phyloP scores from a whole-genome alignment of 2,888 invertebrate genomes.

The Lordiphosa fenestrarum region DNA sequence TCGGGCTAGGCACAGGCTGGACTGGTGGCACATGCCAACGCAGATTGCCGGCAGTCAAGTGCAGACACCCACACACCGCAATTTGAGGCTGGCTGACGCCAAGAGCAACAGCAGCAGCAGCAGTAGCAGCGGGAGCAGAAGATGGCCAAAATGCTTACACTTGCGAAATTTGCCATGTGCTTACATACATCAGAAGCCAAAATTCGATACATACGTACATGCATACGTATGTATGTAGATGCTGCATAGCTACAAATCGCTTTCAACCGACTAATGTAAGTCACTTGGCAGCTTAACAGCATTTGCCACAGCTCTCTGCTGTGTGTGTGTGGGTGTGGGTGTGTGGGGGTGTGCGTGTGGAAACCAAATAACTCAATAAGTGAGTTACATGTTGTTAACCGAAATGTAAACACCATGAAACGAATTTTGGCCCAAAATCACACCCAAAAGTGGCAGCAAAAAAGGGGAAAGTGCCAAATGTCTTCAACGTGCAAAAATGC shows the following conservation, averaged over 20 bases:
- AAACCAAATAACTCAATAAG: conserved; percentile 63
- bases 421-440: conserved; percentile 24
- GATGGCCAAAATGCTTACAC: conserved; percentile 8
- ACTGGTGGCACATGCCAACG: conserved; percentile 15
- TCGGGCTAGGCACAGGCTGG: background rate
- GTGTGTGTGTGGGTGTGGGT: background rate
- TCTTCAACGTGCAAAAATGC: background rate
- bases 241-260: no score
- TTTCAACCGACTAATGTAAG: conserved; percentile 17
- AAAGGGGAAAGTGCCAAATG: conserved; percentile 12
- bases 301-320: conserved; percentile 14
- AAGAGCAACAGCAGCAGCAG: background rate
- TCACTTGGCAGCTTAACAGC: conserved; percentile 21
- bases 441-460: conserved; percentile 7
- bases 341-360: conserved; percentile 14
- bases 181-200: conserved; percentile 2
- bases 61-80: conserved; percentile 12
- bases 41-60: conserved; percentile 27
- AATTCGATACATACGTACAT: conserved; percentile 5
- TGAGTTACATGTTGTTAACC: conserved; percentile 68
- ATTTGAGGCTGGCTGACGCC: conserved; percentile 14
- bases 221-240: conserved; percentile 3
- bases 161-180: background rate
- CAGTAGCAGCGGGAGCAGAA: background rate
- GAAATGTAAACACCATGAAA: conserved; percentile 64